phyloP scores from a whole-genome alignment of 1,140 invertebrate genomes.

The Octopus sinensis region DNA sequence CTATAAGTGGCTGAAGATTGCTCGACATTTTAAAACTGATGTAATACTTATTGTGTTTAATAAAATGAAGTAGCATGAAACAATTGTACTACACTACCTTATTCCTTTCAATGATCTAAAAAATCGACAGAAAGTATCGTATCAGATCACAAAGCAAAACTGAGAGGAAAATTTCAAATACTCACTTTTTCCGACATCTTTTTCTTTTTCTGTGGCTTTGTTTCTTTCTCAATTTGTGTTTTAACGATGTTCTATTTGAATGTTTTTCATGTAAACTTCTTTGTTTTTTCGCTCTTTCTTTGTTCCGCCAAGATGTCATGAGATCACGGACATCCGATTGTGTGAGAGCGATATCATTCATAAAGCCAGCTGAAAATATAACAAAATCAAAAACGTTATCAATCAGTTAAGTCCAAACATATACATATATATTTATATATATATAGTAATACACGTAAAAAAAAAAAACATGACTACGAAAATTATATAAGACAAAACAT shows the following conservation, averaged over 20 bases:
- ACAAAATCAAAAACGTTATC: too few species aligned
- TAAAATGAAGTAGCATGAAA: too few species aligned
- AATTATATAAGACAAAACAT: too few species aligned
- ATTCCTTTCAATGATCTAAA: not conserved
- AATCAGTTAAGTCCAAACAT: too few species aligned
- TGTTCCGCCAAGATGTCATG: not conserved
- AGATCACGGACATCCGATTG: constrained; percentile 52
- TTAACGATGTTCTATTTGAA: not conserved
- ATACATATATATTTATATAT: too few species aligned
- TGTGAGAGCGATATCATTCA: constrained; percentile 77
- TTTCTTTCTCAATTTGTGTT: constrained; percentile 15
- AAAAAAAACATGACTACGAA: too few species aligned
- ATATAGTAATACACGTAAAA: too few species aligned
- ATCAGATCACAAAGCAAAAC: not conserved
- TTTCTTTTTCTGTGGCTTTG: constrained; percentile 13
- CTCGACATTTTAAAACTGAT: too few species aligned
- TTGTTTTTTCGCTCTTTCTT: constrained; percentile 35
- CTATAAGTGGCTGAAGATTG: too few species aligned
- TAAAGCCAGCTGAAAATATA: constrained; percentile 66
- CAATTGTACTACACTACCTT: too few species aligned
- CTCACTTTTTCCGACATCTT: constrained; percentile 9
- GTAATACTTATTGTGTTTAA: too few species aligned
- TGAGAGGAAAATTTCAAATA: not conserved
- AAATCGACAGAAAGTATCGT: not conserved
- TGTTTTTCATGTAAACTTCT: not conserved